Base-by-base conservation (phyloP, 2,888 invertebrate genomes). In the Embidobia sp. region DNA sequence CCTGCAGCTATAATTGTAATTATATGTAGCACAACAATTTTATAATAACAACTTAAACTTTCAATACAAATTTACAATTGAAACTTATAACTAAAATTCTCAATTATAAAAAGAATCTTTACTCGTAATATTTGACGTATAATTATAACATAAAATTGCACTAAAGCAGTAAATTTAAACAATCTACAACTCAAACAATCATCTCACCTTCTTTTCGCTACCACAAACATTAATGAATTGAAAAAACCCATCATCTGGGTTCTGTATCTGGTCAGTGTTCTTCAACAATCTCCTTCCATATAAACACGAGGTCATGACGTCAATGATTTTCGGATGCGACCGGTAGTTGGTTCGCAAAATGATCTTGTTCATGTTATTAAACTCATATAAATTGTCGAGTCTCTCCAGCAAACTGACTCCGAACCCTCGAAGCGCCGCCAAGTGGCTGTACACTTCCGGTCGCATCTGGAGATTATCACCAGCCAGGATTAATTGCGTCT, bases 391-490 rank as follows among this genome's bases (percentile, higher is more conserved):
- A 82, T 94, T 94, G 85, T 95, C 95, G 6, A 96, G 91, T 26
- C 96, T 91, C 87, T 96, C 96, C 67, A 96, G 87, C 13, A 96
- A 89, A 3, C 95, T 96, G 19, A 94, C 92, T 78, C 94, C 94
- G 42, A 95, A 89, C 75, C 93, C 93, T 1, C 93, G 90, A 81
- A 94, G 93, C 82, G 92, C 93, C 4, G 94, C 94, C 84, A 94
- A 93, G 53, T 93, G 92, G 7, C 95, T 95, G 88, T 94, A 95
- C 4, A 96, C 91, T 87, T 96, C 96, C 0, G 96, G 96, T 73
- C 95, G 94, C 86, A 96, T 91, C 91, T 95, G 93, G 95, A 95
- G 95, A 85, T 96, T 95, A 90, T 96, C 96, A 49, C 96, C 96
- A 46, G 96, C 96, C 37, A 96, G 89, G 0, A 96, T 95, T 64